Base-by-base conservation (phyloP, 2,888 invertebrate genomes). In the Resseliella maxima region DNA sequence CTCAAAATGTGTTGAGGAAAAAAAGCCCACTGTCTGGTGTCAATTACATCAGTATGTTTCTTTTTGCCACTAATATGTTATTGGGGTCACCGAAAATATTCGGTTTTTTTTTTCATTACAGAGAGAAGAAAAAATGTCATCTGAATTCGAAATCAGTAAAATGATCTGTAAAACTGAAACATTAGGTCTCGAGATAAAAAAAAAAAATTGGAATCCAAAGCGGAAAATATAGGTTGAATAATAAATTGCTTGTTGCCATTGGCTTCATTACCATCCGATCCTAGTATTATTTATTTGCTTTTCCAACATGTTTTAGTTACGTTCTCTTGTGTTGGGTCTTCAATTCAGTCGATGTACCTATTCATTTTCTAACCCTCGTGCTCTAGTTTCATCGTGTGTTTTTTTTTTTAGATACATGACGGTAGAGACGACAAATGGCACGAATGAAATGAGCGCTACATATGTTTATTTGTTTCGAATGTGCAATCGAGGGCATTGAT, bases 161-260 rank as follows among this genome's bases (percentile, higher is more conserved):
- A 31, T 3, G 31, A 1, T 31, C 35, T 15, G 31, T 72, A 0
- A 3, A 72, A 72, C 31, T 72, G 72, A 31, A 72, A 72, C 31
- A 2, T 59, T 10, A 72, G 31, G n/a, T n/a, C n/a, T n/a, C n/a
- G 31, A 72, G 72, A 72, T 72, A 72, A 38, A 1, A 38, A 83
- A 83, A n/a, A n/a, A n/a, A n/a, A n/a, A n/a, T n/a, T 38, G 24
- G 35, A 83, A 81, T 38, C 36, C 38, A 83, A n/a, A 83, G 38
- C n/a, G n/a, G 38, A 83, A 83, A 83, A 83, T 83, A 38, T 36
- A 83, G 83, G 83, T 83, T 83, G 83, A 83, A 83, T 83, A 38
- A 83, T 83, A 38, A 83, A 83, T 83, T 83, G 83, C 83, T 38
- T 24, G 38, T 38, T 83, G 83, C 83, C 83, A 83, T 83, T 83